Base-by-base conservation (phyloP, 2,797 vertebrate species). In the Aulostomus chinensis region DNA sequence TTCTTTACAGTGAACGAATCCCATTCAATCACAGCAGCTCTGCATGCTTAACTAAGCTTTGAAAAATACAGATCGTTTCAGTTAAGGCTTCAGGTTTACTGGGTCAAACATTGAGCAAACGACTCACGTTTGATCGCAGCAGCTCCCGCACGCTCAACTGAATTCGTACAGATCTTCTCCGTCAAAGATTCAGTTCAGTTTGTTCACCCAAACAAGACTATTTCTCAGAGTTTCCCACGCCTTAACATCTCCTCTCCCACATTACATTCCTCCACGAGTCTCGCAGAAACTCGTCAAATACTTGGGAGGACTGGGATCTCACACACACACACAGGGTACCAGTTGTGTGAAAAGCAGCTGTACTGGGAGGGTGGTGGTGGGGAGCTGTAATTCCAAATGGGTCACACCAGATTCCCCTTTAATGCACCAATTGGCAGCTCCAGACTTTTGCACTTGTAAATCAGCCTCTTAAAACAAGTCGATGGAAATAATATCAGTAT, bases 281-380 rank as follows among this genome's bases (percentile, higher is more conserved):
- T 73, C 32, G 9, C 13, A 1, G 28, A 41, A 42, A 56, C 45
- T 33, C 9, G 14, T 32, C 53, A 52, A 45, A 62, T 56, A 35
- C 46, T 61, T 59, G 57, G 18, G 30, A 34, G 28, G 32, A 49
- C 45, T 11, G 55, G 2, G 5, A 12, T 8, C 40, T 16, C 17
- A 38, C 30, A 31, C 16, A 57, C 14, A 31, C 14, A 15, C 26
- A 39, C 34, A 34, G 32, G 32, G 32, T 13, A 15, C 24, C 10
- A 12, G 49, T 28, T 51, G 40, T 37, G 51, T 28, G 24, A n/a
- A 30, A 31, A 56, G 40, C 35, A 41, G 20, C 30, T 28, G n/a
- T n/a, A n/a, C n/a, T n/a, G n/a, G n/a, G n/a, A n/a, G n/a, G n/a
- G n/a, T n/a, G n/a, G n/a, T n/a, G 9, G 4, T 10, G 8, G 4